A percentile compares a stretch with the other conserved stretches of the same genome.
phyloP scores from a whole-genome alignment of 2,888 invertebrate genomes.

The Celastrina argiolus region DNA sequence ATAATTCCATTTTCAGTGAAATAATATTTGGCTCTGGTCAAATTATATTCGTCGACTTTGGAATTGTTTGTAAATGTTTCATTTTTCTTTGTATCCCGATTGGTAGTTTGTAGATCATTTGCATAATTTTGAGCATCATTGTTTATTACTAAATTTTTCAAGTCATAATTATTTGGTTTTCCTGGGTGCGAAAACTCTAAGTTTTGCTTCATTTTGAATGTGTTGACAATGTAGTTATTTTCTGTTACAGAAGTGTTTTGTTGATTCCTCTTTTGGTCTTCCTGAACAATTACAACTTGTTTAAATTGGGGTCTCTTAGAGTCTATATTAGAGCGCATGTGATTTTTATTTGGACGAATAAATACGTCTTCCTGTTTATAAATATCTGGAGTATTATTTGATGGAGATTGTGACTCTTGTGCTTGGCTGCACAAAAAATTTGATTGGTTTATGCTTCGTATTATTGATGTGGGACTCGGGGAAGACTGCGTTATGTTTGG shows the following conservation, averaged over 20 bases:
- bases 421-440: slow-evolving; percentile 64
- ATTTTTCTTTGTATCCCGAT: slow-evolving; percentile 36
- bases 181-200: slow-evolving; percentile 29
- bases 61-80: slow-evolving; percentile 37
- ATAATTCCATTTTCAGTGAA: slow-evolving; percentile 40
- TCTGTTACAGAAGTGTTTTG: slow-evolving; percentile 28
- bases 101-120: slow-evolving; percentile 38
- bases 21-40: slow-evolving; percentile 47
- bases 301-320: slow-evolving; percentile 44
- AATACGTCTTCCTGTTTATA: slow-evolving; percentile 38
- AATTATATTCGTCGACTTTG: slow-evolving; percentile 43
- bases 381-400: slow-evolving; percentile 33
- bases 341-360: slow-evolving; percentile 44
- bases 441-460: slow-evolving; percentile 68
- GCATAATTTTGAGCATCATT: slow-evolving; percentile 43
- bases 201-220: slow-evolving; percentile 38
- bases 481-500: slow-evolving; percentile 63
- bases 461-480: slow-evolving; percentile 71
- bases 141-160: slow-evolving; percentile 53
- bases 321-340: slow-evolving; percentile 30
- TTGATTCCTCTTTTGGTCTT: slow-evolving; percentile 32
- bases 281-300: slow-evolving; percentile 54
- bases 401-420: slow-evolving; percentile 39
- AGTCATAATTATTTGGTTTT: slow-evolving; percentile 50
- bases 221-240: slow-evolving; percentile 38